A percentile compares a stretch with the other conserved stretches of the same genome.
Evolutionary conservation across 2,888 invertebrate genomes (phyloP).

Genomic region (Polyploca ridens): DNA sequence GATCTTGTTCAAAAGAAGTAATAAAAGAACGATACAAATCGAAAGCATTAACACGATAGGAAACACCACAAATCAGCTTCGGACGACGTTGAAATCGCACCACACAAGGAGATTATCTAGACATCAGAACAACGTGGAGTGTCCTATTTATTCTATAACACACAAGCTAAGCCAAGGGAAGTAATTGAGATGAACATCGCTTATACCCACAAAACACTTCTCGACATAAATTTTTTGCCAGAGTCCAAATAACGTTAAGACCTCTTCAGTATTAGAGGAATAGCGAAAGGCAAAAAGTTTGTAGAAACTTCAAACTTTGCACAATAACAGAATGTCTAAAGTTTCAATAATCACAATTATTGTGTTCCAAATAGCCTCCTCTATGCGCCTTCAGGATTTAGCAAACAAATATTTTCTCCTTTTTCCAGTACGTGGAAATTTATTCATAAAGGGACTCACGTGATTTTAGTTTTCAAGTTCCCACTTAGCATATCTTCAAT

Average conservation of each 20-base stretch:
- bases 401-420: background rate
- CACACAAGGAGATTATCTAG: conserved; percentile 48
- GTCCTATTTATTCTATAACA: conserved; percentile 54
- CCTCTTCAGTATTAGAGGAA: conserved; percentile 2
- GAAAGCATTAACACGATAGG: conserved; percentile 27
- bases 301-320: background rate
- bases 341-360: no score
- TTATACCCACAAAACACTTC: conserved; percentile 63
- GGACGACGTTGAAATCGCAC: conserved; percentile 52
- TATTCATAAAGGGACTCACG: background rate
- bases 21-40: conserved; percentile 26
- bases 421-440: background rate
- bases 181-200: conserved; percentile 62
- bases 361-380: background rate
- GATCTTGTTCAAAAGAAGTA: conserved; percentile 21
- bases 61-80: conserved; percentile 27
- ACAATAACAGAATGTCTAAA: no score
- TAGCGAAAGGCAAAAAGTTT: conserved; percentile 22
- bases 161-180: conserved; percentile 74
- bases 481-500: no score
- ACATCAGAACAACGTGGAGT: conserved; percentile 49
- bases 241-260: conserved; percentile 66
- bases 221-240: conserved; percentile 61
- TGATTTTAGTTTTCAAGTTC: background rate
- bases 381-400: background rate